A percentile compares a stretch with the other conserved stretches of the same genome.
Evolutionary conservation across 2,113 vertebrate genomes (phyloP).

Genomic region (Electrona antarctica): DNA sequence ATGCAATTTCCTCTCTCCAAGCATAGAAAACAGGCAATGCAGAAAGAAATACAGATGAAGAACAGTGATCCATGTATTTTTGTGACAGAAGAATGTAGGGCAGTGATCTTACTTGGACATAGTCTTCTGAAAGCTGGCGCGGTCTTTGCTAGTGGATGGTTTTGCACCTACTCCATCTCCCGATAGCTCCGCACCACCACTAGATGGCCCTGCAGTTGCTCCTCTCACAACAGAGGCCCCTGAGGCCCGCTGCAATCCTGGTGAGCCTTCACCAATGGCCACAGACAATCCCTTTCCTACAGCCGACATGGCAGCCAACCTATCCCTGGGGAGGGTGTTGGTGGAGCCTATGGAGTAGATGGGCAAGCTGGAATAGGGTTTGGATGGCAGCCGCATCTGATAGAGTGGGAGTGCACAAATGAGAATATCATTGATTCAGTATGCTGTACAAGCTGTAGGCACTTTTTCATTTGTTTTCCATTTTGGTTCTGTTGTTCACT

Average conservation of each 20-base stretch:
- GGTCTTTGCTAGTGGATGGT: conserved; percentile 81
- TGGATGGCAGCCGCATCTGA: conserved; percentile 96
- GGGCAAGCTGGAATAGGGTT: conserved; percentile 93
- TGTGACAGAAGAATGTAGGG: neutral
- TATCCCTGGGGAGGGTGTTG: conserved; percentile 85
- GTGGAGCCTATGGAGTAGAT: conserved; percentile 96
- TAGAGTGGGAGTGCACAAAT: conserved; percentile 25
- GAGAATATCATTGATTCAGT: neutral
- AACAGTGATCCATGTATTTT: too few species aligned
- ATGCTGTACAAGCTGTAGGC: too few species aligned
- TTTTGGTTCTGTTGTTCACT: neutral
- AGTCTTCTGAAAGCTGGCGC: conserved; percentile 78
- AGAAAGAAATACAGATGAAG: too few species aligned
- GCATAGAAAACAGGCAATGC: too few species aligned
- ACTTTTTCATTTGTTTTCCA: neutral
- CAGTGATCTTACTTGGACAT: conserved; percentile 75
- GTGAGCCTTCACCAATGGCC: conserved; percentile 23
- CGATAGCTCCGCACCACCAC: conserved; percentile 44
- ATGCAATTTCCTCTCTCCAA: too few species aligned
- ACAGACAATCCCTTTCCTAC: conserved; percentile 47
- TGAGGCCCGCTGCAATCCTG: conserved; percentile 8
- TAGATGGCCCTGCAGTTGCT: conserved; percentile 29
- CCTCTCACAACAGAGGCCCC: conserved; percentile 8
- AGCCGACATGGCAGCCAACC: conserved; percentile 65
- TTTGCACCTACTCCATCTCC: conserved; percentile 55